Conservation (phyloP, 2,888 invertebrate genomes). For the Drosophila rellima region DNA sequence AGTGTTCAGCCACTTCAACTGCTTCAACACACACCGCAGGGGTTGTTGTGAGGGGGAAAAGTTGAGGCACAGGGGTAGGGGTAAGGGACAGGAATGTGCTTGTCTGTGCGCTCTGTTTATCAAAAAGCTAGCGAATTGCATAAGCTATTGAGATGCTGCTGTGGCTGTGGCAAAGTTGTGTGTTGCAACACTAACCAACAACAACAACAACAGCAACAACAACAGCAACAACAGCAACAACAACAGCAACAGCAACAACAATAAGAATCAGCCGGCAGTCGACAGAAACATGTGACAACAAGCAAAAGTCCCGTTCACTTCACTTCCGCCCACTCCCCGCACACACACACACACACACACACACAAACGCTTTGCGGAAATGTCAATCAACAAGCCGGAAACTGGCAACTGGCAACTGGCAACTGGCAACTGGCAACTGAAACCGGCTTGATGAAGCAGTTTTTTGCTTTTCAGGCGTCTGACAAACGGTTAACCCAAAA, state of each 20-base stretch:
- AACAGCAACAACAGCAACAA: constrained; percentile 17
- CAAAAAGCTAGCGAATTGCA: constrained; percentile 63
- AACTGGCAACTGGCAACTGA: constrained; percentile 70
- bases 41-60: not conserved
- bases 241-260: constrained; percentile 15
- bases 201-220: constrained; percentile 15
- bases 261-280: constrained; percentile 33
- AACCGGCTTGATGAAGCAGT: constrained; percentile 73
- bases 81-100: not conserved
- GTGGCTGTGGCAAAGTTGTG: constrained; percentile 43
- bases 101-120: constrained; percentile 48
- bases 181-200: constrained; percentile 31
- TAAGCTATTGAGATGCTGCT: constrained; percentile 53
- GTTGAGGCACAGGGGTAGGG: not conserved
- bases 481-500: constrained; percentile 35
- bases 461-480: constrained; percentile 35
- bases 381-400: constrained; percentile 79
- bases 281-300: constrained; percentile 53
- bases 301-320: not conserved
- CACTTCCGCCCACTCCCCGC: not conserved
- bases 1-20: constrained; percentile 11
- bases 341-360: not conserved
- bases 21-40: constrained; percentile 1
- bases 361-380: constrained; percentile 52
- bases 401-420: constrained; percentile 74